A percentile compares a stretch with the other conserved stretches of the same genome.
phyloP scores from a whole-genome alignment of 2,113 vertebrate species.

The Catagonus wagneri region DNA sequence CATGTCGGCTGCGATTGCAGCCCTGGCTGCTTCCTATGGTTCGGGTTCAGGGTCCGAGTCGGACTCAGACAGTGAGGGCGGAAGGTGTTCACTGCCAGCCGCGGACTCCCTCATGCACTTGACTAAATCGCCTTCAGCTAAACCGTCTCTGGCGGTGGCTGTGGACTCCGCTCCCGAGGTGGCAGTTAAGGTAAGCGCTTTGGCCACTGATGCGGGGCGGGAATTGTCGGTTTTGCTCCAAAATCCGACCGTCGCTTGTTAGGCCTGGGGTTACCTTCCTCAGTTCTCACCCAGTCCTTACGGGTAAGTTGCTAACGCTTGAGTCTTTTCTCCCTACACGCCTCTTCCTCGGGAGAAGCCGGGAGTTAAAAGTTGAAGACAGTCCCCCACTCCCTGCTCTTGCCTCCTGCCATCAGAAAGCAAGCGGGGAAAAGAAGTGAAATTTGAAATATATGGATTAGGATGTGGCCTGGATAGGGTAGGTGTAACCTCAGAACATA shows the following conservation, averaged over 20 bases:
- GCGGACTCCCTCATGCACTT: slow-evolving; percentile 91
- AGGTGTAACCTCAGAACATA: not conserved
- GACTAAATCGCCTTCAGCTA: slow-evolving; percentile 81
- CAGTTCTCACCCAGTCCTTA: not conserved
- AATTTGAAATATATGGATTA: not conserved
- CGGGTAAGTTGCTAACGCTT: not conserved
- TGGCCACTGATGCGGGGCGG: not conserved
- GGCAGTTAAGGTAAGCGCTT: slow-evolving; percentile 94
- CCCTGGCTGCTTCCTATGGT: slow-evolving; percentile 93
- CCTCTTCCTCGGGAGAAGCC: not conserved
- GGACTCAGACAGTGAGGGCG: slow-evolving; percentile 89
- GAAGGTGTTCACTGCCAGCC: slow-evolving; percentile 67
- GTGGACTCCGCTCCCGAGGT: slow-evolving; percentile 95
- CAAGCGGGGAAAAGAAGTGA: not conserved
- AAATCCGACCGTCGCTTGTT: not conserved
- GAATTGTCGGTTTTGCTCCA: not conserved
- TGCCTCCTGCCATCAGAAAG: not conserved
- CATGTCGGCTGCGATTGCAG: slow-evolving; percentile 92
- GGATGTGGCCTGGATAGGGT: not conserved
- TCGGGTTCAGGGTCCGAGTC: slow-evolving; percentile 93
- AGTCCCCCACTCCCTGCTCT: not conserved
- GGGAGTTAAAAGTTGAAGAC: not conserved
- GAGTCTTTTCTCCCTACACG: not conserved
- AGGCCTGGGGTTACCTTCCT: not conserved
- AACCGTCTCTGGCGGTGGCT: slow-evolving; percentile 82